phyloP scores from a whole-genome alignment of 2,888 invertebrate genomes.

The Philaethria dido region DNA sequence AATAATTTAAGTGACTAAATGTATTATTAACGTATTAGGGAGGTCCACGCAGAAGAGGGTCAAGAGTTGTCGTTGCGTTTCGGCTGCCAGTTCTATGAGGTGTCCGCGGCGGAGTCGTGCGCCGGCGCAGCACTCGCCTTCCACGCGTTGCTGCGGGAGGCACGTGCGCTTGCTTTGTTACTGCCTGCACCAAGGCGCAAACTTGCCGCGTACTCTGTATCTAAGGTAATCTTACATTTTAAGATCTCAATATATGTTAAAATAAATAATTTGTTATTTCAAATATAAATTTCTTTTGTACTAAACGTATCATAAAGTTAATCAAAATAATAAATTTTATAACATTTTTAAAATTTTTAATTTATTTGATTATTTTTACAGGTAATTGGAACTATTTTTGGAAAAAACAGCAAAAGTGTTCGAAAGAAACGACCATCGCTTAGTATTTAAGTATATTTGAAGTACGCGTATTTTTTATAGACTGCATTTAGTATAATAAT shows the following conservation, averaged over 20 bases:
- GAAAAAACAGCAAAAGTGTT: conserved; percentile 90
- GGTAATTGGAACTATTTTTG: conserved; percentile 90
- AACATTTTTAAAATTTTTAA: background rate
- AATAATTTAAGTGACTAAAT: background rate
- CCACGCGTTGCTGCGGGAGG: conserved; percentile 89
- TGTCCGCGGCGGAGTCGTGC: conserved; percentile 91
- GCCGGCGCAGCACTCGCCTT: conserved; percentile 92
- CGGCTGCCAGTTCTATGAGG: conserved; percentile 90
- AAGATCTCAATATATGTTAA: background rate
- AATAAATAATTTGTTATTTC: too few species aligned
- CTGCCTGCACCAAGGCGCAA: conserved; percentile 88
- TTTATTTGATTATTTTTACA: conserved; percentile 51
- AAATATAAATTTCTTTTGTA: too few species aligned
- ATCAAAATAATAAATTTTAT: conserved; percentile 48
- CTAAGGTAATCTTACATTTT: conserved; percentile 82
- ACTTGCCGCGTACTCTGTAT: conserved; percentile 90
- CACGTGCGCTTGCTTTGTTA: conserved; percentile 88
- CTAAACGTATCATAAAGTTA: too few species aligned
- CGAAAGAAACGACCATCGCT: conserved; percentile 90
- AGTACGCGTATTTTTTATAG: conserved; percentile 54
- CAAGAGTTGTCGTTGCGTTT: conserved; percentile 89
- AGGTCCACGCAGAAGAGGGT: conserved; percentile 91
- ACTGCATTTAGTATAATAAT: conserved; percentile 63
- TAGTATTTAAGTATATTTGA: conserved; percentile 84
- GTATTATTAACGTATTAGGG: conserved; percentile 58